Percentiles rank a stretch among this genome's conserved stretches.
Conservation (phyloP, 2,888 invertebrate species). For the Patella depressa region DNA sequence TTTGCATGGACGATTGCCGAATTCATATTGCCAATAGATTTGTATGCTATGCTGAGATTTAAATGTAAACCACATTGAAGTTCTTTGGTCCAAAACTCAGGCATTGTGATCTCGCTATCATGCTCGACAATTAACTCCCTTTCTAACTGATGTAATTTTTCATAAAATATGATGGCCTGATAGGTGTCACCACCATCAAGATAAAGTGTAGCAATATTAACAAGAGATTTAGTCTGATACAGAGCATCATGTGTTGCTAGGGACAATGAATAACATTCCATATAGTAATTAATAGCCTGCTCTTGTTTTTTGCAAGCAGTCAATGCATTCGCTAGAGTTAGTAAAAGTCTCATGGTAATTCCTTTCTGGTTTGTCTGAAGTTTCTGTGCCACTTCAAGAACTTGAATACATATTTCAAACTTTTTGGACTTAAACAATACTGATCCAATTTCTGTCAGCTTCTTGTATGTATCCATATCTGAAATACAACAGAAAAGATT, state of each 20-base stretch:
- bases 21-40: constrained; percentile 62
- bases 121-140: constrained; percentile 47
- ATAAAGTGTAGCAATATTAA: constrained; percentile 67
- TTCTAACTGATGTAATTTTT: constrained; percentile 64
- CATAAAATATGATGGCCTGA: constrained; percentile 65
- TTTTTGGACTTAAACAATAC: constrained; percentile 57
- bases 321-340: constrained; percentile 64
- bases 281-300: constrained; percentile 61
- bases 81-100: constrained; percentile 65
- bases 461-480: constrained; percentile 68
- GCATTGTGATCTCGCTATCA: constrained; percentile 46
- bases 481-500: constrained; percentile 21
- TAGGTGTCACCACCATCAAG: constrained; percentile 61
- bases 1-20: constrained; percentile 60
- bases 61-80: constrained; percentile 65
- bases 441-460: constrained; percentile 66
- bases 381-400: constrained; percentile 61
- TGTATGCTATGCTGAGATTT: constrained; percentile 68
- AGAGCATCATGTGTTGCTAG: constrained; percentile 65
- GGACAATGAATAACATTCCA: constrained; percentile 64
- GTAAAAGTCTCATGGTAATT: constrained; percentile 63
- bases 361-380: constrained; percentile 68
- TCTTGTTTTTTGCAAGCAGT: constrained; percentile 57
- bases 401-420: constrained; percentile 58
- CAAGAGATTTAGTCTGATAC: constrained; percentile 67